Percentiles rank a stretch among this genome's conserved stretches.
Evolutionary conservation across 37 sponge, comb jelly and placozoan species (phyloP).

Genomic region (Agelas oroides): DNA sequence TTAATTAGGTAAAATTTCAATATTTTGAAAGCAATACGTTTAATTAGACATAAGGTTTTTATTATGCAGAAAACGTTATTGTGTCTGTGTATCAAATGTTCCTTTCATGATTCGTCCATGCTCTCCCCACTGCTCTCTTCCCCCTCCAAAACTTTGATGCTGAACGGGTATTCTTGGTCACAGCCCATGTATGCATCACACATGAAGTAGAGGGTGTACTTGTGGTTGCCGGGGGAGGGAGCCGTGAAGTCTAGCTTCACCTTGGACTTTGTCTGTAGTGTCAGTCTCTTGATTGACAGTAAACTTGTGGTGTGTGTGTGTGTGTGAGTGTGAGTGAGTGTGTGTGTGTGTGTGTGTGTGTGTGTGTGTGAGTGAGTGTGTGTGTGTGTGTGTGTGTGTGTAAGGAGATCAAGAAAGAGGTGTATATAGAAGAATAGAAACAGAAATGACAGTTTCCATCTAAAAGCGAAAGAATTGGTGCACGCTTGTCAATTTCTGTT

Average conservation of each 20-base stretch:
- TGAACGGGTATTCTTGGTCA: constrained; percentile 97
- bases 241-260: constrained; percentile 97
- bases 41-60: no score
- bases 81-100: no score
- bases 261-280: constrained; percentile 86
- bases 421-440: neutral
- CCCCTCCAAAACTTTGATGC: constrained; percentile 59
- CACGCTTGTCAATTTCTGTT: no score
- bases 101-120: constrained; percentile 26
- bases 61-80: no score
- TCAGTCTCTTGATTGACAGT: constrained; percentile 93
- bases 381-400: neutral
- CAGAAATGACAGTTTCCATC: no score
- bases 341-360: no score
- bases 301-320: constrained; percentile 41
- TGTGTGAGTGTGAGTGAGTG: no score
- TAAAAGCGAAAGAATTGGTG: no score
- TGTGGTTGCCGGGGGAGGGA: constrained; percentile 82
- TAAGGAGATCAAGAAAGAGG: neutral
- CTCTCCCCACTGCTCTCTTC: constrained; percentile 29
- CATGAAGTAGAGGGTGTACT: constrained; percentile 97
- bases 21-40: no score
- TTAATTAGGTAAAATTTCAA: no score
- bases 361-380: no score
- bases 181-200: constrained; percentile 99